Conservation (phyloP, 2,888 invertebrate species). For the Laspeyria flexula region DNA sequence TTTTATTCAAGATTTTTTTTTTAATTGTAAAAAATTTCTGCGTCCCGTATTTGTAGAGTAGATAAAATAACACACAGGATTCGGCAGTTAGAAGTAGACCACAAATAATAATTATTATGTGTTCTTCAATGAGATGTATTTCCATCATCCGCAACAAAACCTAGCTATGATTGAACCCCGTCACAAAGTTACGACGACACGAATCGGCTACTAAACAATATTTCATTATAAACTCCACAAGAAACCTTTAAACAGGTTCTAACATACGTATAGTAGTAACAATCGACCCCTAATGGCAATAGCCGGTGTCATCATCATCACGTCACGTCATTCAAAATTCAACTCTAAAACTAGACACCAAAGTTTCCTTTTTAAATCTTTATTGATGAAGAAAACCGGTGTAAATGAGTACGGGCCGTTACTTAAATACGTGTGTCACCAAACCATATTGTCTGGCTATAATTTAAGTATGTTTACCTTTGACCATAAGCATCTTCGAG, state of each 20-base stretch:
- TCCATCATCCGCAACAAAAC: no score
- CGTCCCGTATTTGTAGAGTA: no score
- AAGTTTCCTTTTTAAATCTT: conserved; percentile 42
- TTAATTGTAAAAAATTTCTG: no score
- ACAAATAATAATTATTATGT: no score
- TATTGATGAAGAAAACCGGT: conserved; percentile 36
- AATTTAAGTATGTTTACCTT: conserved; percentile 61
- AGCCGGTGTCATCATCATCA: conserved; percentile 55
- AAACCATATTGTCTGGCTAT: conserved; percentile 64
- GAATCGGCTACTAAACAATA: conserved; percentile 20
- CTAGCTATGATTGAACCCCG: no score
- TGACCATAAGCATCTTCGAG: conserved; percentile 46
- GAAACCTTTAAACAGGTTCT: conserved; percentile 59
- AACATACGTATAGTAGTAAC: conserved; percentile 62
- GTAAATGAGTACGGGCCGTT: conserved; percentile 78
- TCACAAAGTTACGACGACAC: no score
- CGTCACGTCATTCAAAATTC: conserved; percentile 28
- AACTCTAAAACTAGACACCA: conserved; percentile 41
- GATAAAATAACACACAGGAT: no score
- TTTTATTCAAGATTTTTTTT: no score
- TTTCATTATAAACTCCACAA: conserved; percentile 18
- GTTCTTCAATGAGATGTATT: no score
- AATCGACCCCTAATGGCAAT: conserved; percentile 66
- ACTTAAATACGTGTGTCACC: conserved; percentile 70
- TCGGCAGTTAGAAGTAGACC: no score